Evolutionary conservation across 53 echinoderm and acorn worm genomes (phyloP).

Genomic region (Stichopus horrens): DNA sequence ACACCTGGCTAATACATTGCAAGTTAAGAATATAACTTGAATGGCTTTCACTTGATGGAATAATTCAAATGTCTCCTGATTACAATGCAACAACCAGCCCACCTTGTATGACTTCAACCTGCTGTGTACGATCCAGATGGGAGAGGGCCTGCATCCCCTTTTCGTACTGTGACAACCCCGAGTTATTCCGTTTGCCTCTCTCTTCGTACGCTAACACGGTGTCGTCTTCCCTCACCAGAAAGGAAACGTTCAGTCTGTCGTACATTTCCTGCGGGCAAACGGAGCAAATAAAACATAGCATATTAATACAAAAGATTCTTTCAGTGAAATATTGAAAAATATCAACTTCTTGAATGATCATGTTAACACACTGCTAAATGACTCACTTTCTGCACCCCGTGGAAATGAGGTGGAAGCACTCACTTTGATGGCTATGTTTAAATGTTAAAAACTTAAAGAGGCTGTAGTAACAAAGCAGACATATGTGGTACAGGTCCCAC

Average conservation of each 20-base stretch:
- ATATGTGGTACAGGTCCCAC: too few species aligned
- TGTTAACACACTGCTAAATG: too few species aligned
- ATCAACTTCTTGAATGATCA: too few species aligned
- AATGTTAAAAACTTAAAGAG: too few species aligned
- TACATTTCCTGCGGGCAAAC: conserved; percentile 63
- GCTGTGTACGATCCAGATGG: conserved; percentile 74
- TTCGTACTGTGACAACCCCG: conserved; percentile 81
- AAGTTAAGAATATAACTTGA: too few species aligned
- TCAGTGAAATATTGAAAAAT: not conserved
- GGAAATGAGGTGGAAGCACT: too few species aligned
- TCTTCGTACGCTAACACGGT: conserved; percentile 85
- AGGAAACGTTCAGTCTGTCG: conserved; percentile 60
- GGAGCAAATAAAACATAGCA: not conserved
- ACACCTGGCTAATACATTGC: too few species aligned
- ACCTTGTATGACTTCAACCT: conserved; percentile 92
- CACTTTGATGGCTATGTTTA: too few species aligned
- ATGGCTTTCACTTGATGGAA: too few species aligned
- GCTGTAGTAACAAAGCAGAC: too few species aligned
- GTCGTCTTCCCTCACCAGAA: conserved; percentile 67
- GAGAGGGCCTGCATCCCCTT: conserved; percentile 72
- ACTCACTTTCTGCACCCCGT: too few species aligned
- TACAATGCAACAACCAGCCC: not conserved
- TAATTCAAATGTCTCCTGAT: too few species aligned
- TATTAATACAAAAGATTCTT: not conserved
- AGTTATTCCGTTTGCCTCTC: conserved; percentile 71